phyloP scores from a whole-genome alignment of 2,888 invertebrate genomes.

The Cantharis rustica region DNA sequence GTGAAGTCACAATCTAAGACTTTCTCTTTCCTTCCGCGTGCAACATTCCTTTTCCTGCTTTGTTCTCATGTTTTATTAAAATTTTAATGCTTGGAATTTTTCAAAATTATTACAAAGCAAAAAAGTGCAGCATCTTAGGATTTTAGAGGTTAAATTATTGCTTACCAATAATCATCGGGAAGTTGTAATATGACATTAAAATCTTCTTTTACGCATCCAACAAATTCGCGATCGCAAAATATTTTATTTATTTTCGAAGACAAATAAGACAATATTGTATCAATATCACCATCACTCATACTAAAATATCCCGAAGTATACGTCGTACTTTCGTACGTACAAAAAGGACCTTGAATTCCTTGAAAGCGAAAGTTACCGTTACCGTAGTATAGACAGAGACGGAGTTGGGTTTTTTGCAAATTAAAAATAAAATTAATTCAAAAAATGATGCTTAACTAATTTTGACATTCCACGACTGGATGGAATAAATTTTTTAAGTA shows the following conservation, averaged over 20 bases:
- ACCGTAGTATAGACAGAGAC: background rate
- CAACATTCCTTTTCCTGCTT: slow-evolving; percentile 24
- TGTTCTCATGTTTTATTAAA: slow-evolving; percentile 11
- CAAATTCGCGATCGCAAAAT: slow-evolving; percentile 47
- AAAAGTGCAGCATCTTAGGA: background rate
- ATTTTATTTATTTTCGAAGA: slow-evolving; percentile 47
- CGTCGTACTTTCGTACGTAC: background rate
- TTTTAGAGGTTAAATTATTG: background rate
- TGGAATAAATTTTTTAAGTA: background rate
- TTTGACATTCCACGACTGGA: background rate
- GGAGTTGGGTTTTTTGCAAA: background rate
- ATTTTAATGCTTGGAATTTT: background rate
- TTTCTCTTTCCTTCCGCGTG: slow-evolving; percentile 50
- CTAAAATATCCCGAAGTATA: slow-evolving; percentile 7
- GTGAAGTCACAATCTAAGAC: slow-evolving; percentile 51
- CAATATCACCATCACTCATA: slow-evolving; percentile 44
- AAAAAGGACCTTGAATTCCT: background rate
- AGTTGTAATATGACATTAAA: slow-evolving; percentile 41
- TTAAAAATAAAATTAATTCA: background rate
- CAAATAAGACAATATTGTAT: slow-evolving; percentile 43
- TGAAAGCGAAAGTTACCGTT: slow-evolving; percentile 20
- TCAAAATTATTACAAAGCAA: background rate
- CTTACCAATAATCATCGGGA: slow-evolving; percentile 43
- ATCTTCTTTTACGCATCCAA: slow-evolving; percentile 45
- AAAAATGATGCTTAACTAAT: background rate